These are phyloP conservation scores for Epsilonema sp. DNA, from an alignment of 2,888 invertebrate species.

Conservation along the genomic window DNA sequence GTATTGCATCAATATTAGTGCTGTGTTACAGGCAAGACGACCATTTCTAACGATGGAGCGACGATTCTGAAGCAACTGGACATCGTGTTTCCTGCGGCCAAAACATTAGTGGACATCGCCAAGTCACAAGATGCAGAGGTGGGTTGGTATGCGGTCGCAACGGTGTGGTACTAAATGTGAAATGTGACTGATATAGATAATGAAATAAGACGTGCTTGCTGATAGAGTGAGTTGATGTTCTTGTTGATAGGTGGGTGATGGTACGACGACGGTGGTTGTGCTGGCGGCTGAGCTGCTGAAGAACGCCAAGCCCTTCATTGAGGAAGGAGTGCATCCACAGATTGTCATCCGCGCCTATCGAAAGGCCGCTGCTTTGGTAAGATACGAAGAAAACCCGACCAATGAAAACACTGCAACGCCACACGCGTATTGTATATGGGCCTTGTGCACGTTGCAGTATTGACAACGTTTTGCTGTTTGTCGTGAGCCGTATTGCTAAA, in stretches of 20 bases:
- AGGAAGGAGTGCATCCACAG: slow-evolving; percentile 85
- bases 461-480: too few relatives aligned
- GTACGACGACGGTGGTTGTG: slow-evolving; percentile 89
- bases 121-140: slow-evolving; percentile 97
- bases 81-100: slow-evolving; percentile 92
- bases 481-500: background rate
- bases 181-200: too few relatives aligned
- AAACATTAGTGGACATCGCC: slow-evolving; percentile 90
- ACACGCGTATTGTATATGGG: too few relatives aligned
- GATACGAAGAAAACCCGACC: too few relatives aligned
- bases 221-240: too few relatives aligned
- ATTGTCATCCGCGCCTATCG: slow-evolving; percentile 72
- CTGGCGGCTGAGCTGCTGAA: slow-evolving; percentile 85
- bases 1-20: too few relatives aligned
- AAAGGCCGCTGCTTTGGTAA: slow-evolving; percentile 55
- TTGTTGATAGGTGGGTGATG: slow-evolving; percentile 76
- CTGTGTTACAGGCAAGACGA: slow-evolving; percentile 47
- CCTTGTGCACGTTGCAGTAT: too few relatives aligned
- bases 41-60: slow-evolving; percentile 97
- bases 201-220: too few relatives aligned
- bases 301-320: slow-evolving; percentile 77
- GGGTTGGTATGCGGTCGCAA: too few relatives aligned
- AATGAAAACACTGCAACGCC: too few relatives aligned
- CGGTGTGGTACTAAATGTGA: too few relatives aligned
- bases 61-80: slow-evolving; percentile 96